Conservation (phyloP, 2,888 invertebrate genomes). For the Scaptomyza reducta region DNA sequence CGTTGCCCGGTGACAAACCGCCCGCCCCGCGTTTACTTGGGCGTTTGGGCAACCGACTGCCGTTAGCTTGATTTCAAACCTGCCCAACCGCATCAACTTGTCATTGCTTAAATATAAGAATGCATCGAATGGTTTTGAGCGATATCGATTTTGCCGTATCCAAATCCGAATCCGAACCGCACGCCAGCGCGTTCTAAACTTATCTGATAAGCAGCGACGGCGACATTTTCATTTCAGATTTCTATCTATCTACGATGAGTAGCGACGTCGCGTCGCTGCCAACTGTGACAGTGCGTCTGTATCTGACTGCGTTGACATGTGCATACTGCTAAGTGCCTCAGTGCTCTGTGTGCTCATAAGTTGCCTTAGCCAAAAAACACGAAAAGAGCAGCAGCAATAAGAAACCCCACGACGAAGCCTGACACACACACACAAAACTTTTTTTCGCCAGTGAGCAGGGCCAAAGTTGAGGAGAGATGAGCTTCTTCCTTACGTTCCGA, state of each 20-base stretch:
- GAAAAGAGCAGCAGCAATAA: slow-evolving; percentile 23
- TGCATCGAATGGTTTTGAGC: slow-evolving; percentile 15
- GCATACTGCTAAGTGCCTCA: slow-evolving; percentile 44
- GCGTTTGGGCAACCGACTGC: slow-evolving; percentile 14
- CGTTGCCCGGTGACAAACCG: slow-evolving; percentile 12
- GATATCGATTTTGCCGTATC: slow-evolving; percentile 2
- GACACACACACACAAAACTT: slow-evolving; percentile 34
- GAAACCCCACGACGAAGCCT: slow-evolving; percentile 34
- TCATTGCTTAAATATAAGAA: background rate
- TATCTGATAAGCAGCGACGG: slow-evolving; percentile 74
- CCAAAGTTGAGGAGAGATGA: background rate
- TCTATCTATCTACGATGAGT: slow-evolving; percentile 57
- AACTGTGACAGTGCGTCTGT: slow-evolving; percentile 16
- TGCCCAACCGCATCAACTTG: slow-evolving; percentile 17
- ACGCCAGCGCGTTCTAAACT: slow-evolving; percentile 69
- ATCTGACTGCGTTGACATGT: slow-evolving; percentile 29
- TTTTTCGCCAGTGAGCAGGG: slow-evolving; percentile 24
- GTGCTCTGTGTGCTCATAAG: slow-evolving; percentile 20
- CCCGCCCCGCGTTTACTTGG: slow-evolving; percentile 17
- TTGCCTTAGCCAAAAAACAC: slow-evolving; percentile 17
- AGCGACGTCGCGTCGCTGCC: slow-evolving; percentile 32
- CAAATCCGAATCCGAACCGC: slow-evolving; percentile 41
- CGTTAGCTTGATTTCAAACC: slow-evolving; percentile 27
- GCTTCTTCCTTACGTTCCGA: slow-evolving; percentile 26
- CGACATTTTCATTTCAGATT: slow-evolving; percentile 78